Conservation (phyloP, 2,888 invertebrate species). For the Linnaemya vulpina region DNA sequence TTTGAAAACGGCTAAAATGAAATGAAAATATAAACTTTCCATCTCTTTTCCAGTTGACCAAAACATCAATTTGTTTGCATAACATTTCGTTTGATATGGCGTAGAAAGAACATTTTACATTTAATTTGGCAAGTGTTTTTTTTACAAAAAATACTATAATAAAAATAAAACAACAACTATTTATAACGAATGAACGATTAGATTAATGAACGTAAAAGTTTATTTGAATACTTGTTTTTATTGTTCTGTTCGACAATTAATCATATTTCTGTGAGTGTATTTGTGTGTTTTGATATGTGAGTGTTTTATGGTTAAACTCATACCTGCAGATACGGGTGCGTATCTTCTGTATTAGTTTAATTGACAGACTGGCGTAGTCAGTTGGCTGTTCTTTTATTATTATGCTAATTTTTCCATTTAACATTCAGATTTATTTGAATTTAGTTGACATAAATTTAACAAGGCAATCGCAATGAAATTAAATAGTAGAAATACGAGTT, state of each 20-base stretch:
- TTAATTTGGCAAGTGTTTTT: background rate
- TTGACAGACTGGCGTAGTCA: background rate
- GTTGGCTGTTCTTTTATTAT: background rate
- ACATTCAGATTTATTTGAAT: background rate
- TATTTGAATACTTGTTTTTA: background rate
- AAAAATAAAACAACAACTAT: background rate
- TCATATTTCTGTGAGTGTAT: background rate
- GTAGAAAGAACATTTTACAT: background rate
- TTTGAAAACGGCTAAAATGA: background rate
- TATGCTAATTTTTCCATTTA: background rate
- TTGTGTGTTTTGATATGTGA: background rate
- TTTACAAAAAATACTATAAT: too few species aligned
- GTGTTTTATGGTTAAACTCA: background rate
- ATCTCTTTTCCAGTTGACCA: background rate
- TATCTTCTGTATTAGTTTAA: background rate
- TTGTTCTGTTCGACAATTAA: background rate
- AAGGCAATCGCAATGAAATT: background rate
- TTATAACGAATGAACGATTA: background rate
- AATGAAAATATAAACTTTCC: background rate
- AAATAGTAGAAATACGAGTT: background rate
- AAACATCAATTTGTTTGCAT: background rate
- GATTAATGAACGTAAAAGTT: background rate
- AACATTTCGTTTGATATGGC: background rate
- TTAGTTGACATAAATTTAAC: background rate
- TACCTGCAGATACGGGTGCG: background rate